Conservation (phyloP, 2,797 vertebrate genomes). For the Galaxias olidus region DNA sequence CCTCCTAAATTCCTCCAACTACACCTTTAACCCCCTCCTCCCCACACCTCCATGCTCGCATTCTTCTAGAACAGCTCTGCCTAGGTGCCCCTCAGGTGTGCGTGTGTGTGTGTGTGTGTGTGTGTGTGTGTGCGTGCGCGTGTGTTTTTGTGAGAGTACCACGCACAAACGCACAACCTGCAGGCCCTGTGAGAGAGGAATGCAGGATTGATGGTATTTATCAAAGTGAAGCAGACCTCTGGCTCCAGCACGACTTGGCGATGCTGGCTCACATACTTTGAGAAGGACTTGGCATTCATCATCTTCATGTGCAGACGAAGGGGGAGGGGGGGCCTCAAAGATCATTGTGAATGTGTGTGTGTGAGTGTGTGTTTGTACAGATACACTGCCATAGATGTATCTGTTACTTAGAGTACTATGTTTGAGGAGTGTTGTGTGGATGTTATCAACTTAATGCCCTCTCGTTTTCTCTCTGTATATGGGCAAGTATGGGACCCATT, state of each 20-base stretch:
- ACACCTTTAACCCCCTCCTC: constrained; percentile 57
- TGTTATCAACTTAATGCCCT: constrained; percentile 50
- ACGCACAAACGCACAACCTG: constrained; percentile 22
- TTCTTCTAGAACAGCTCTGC: constrained; percentile 54
- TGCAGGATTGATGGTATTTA: constrained; percentile 78
- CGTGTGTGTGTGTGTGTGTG: constrained; percentile 29
- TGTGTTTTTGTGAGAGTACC: neutral
- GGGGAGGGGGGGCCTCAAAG: constrained; percentile 53
- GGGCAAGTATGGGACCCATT: neutral
- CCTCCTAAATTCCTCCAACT: constrained; percentile 49
- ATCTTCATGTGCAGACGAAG: constrained; percentile 69
- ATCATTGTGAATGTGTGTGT: constrained; percentile 24
- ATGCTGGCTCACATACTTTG: constrained; percentile 64
- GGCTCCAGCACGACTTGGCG: constrained; percentile 68
- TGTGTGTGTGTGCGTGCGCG: neutral
- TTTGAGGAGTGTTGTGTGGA: neutral
- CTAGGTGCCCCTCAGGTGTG: constrained; percentile 68
- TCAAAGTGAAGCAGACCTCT: constrained; percentile 71
- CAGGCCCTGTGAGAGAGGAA: constrained; percentile 36
- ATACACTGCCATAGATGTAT: constrained; percentile 23
- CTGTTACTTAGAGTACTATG: constrained; percentile 12
- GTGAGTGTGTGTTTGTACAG: constrained; percentile 35
- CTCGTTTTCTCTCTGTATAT: constrained; percentile 1
- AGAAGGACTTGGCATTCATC: constrained; percentile 73
- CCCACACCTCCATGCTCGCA: constrained; percentile 39